Percentiles rank a stretch among this genome's conserved stretches.
Conservation (phyloP, 53 echinoderm and acorn worm species). For the Echinometra lucunter region DNA sequence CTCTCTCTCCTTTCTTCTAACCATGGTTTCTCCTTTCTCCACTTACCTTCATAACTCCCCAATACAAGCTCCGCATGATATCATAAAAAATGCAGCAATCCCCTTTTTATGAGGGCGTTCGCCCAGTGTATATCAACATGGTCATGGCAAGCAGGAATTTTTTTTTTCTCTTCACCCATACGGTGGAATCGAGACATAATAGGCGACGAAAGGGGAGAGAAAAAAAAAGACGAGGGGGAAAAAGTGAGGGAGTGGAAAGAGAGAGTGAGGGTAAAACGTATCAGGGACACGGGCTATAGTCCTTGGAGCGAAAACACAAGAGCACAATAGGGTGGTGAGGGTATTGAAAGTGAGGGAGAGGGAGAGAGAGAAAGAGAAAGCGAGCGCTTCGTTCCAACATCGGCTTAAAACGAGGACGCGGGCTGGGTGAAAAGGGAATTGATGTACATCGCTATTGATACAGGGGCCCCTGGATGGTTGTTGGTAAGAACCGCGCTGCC, state of each 20-base stretch:
- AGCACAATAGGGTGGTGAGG: constrained; percentile 45
- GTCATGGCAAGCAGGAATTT: neutral
- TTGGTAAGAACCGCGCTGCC: constrained; percentile 48
- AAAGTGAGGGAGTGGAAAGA: neutral
- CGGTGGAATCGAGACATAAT: constrained; percentile 17
- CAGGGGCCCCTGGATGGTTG: constrained; percentile 49
- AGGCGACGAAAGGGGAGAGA: constrained; percentile 1
- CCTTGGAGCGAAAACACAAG: constrained; percentile 53
- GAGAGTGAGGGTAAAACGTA: constrained; percentile 40
- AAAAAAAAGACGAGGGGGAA: neutral
- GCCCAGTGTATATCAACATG: neutral
- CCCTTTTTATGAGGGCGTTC: constrained; percentile 40
- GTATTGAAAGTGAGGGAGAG: neutral
- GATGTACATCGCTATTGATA: constrained; percentile 66
- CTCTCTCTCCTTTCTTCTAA: neutral
- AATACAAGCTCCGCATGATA: neutral
- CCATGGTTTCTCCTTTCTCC: too few species aligned
- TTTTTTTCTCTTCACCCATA: constrained; percentile 6
- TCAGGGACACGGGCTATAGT: constrained; percentile 53
- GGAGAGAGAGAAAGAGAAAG: neutral
- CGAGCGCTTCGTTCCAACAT: constrained; percentile 50
- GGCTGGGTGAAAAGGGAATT: constrained; percentile 61
- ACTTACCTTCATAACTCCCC: neutral
- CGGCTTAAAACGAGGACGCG: constrained; percentile 66
- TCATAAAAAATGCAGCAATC: constrained; percentile 54